Percentiles rank a stretch among this genome's conserved stretches.
Evolutionary conservation across 2,888 invertebrate species (phyloP).

Genomic region (Epiperipatus broadwayi): DNA sequence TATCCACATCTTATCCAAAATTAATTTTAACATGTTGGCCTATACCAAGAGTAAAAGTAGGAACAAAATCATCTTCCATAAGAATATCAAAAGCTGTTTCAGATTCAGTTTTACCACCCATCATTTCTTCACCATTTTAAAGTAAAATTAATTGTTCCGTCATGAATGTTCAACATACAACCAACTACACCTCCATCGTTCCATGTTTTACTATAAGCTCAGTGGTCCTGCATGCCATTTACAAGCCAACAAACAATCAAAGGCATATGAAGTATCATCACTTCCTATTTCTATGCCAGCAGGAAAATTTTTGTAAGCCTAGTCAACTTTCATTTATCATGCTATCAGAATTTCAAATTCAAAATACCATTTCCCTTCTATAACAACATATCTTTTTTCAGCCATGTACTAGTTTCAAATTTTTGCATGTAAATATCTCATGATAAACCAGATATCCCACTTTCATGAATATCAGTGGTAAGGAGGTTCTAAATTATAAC

Average conservation of each 20-base stretch:
- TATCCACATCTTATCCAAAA: conserved; percentile 95
- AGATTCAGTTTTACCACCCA: too few species aligned
- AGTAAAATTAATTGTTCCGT: conserved; percentile 69
- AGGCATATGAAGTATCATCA: conserved; percentile 91
- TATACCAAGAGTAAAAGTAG: conserved; percentile 77
- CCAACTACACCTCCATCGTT: conserved; percentile 90
- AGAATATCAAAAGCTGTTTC: too few species aligned
- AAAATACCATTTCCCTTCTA: conserved; percentile 96
- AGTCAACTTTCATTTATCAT: conserved; percentile 92
- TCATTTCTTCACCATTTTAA: background rate
- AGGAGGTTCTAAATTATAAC: conserved; percentile 92
- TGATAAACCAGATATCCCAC: too few species aligned
- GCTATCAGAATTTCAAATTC: conserved; percentile 92
- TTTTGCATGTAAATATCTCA: too few species aligned
- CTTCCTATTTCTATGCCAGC: conserved; percentile 83
- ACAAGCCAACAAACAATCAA: conserved; percentile 95
- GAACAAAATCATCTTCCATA: conserved; percentile 78
- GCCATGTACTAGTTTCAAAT: conserved; percentile 71
- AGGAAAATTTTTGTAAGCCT: conserved; percentile 75
- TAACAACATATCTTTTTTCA: conserved; percentile 87
- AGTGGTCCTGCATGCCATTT: conserved; percentile 88
- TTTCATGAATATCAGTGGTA: conserved; percentile 72
- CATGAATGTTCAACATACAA: conserved; percentile 88
- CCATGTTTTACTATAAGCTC: conserved; percentile 68
- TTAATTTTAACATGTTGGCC: conserved; percentile 81